Percentiles rank a stretch among this genome's conserved stretches.
phyloP scores from a whole-genome alignment of 37 sponge, comb jelly and placozoan genomes.

The Crambe crambe region DNA sequence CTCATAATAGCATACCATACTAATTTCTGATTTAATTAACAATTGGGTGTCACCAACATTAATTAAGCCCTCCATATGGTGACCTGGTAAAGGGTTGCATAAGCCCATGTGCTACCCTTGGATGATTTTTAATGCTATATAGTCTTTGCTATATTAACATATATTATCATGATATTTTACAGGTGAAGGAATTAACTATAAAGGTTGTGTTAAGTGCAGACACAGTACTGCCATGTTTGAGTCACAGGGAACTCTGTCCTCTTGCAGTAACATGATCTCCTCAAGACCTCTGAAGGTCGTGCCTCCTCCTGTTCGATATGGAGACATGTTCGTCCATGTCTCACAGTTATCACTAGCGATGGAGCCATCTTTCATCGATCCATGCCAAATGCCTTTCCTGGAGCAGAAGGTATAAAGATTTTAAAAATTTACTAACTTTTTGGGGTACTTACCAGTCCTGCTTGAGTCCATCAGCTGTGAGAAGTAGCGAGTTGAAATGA shows the following conservation, averaged over 20 bases:
- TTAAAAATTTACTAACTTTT: too few relatives aligned
- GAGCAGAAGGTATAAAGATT: background rate
- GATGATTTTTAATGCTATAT: too few relatives aligned
- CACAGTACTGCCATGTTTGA: slow-evolving; percentile 7
- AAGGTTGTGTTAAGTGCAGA: slow-evolving; percentile 1
- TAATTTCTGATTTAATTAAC: too few relatives aligned
- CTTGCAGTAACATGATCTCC: background rate
- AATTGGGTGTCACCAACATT: too few relatives aligned
- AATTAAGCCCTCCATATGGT: too few relatives aligned
- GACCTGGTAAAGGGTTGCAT: too few relatives aligned
- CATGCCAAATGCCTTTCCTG: slow-evolving; percentile 15
- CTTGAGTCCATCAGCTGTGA: background rate
- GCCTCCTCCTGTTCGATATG: background rate
- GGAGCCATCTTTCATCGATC: slow-evolving; percentile 10
- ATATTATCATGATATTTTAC: background rate
- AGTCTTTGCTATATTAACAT: too few relatives aligned
- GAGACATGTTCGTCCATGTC: background rate
- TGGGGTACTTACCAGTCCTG: background rate
- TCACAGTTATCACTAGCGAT: slow-evolving; percentile 2
- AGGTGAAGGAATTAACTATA: background rate
- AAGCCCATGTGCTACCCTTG: too few relatives aligned
- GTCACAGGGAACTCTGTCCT: background rate
- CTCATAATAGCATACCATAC: too few relatives aligned
- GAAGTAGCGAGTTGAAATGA: background rate
- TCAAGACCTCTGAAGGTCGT: background rate